Evolutionary conservation across 2,888 invertebrate genomes (phyloP).

Genomic region (Hirtodrosophila histrioides): DNA sequence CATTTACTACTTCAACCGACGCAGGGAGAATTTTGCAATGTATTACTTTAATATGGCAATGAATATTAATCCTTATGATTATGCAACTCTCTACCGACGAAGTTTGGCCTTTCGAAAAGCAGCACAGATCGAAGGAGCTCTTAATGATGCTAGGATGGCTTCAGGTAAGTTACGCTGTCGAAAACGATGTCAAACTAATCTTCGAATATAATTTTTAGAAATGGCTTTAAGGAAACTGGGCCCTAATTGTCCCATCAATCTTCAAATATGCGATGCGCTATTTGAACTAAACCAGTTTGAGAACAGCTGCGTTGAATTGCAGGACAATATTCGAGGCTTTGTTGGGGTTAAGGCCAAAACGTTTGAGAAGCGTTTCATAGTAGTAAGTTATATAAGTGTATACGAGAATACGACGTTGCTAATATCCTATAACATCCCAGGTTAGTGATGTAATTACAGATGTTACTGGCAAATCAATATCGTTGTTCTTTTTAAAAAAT

Average conservation of each 20-base stretch:
- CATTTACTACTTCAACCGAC: conserved; percentile 77
- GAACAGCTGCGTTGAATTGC: conserved; percentile 64
- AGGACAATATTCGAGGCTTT: conserved; percentile 71
- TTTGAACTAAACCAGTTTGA: conserved; percentile 82
- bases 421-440: conserved; percentile 47
- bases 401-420: too few relatives aligned
- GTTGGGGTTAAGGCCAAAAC: conserved; percentile 69
- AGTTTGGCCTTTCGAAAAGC: conserved; percentile 79
- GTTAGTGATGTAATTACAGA: conserved; percentile 80
- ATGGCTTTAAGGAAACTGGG: conserved; percentile 27
- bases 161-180: conserved; percentile 55
- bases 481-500: conserved; percentile 75
- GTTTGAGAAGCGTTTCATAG: conserved; percentile 69
- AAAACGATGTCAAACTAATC: too few relatives aligned
- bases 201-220: neutral
- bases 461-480: conserved; percentile 73
- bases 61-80: conserved; percentile 67
- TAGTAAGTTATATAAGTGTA: conserved; percentile 56
- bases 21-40: conserved; percentile 77
- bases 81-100: conserved; percentile 72
- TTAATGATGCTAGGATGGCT: conserved; percentile 74
- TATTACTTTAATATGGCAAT: conserved; percentile 80
- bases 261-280: conserved; percentile 82
- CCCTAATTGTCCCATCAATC: conserved; percentile 69
- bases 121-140: conserved; percentile 73